A percentile compares a stretch with the other conserved stretches of the same genome.
Conservation (phyloP, 2,113 vertebrate genomes). For the Eurypyga helias region DNA sequence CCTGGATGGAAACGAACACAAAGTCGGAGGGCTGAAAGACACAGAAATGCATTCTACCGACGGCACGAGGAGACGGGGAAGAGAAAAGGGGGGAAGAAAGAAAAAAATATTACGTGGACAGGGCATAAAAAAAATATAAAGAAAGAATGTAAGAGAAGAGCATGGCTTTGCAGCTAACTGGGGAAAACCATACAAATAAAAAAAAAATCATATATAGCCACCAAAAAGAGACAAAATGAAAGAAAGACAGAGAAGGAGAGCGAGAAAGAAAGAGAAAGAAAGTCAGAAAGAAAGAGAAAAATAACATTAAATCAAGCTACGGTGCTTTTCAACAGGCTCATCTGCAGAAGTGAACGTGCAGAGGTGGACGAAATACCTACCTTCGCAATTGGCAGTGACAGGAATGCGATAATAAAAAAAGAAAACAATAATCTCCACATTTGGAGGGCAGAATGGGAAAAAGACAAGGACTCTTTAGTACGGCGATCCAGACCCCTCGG, state of each 20-base stretch:
- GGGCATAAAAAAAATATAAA: background rate
- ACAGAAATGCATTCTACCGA: constrained; percentile 92
- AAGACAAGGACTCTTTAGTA: constrained; percentile 97
- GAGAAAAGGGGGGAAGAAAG: constrained; percentile 30
- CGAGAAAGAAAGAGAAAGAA: constrained; percentile 70
- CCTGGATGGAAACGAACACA: constrained; percentile 79
- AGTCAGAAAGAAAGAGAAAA: constrained; percentile 74
- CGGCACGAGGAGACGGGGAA: constrained; percentile 66
- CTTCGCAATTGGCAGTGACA: constrained; percentile 95
- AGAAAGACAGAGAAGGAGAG: constrained; percentile 70
- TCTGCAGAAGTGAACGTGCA: constrained; percentile 97
- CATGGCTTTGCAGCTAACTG: constrained; percentile 86
- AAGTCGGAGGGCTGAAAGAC: constrained; percentile 82
- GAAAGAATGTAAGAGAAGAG: constrained; percentile 69
- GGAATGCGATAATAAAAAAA: constrained; percentile 96
- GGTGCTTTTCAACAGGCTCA: constrained; percentile 96
- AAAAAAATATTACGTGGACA: constrained; percentile 28
- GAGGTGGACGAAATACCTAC: constrained; percentile 96
- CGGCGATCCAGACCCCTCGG: constrained; percentile 85
- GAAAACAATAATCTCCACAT: constrained; percentile 97
- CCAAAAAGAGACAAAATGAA: constrained; percentile 77
- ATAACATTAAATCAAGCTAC: constrained; percentile 97
- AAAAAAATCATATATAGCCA: constrained; percentile 72
- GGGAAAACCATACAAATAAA: constrained; percentile 81
- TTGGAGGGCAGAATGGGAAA: constrained; percentile 91